Evolutionary conservation across 2,888 invertebrate species (phyloP).

Genomic region (Ischnus inquisitorius): DNA sequence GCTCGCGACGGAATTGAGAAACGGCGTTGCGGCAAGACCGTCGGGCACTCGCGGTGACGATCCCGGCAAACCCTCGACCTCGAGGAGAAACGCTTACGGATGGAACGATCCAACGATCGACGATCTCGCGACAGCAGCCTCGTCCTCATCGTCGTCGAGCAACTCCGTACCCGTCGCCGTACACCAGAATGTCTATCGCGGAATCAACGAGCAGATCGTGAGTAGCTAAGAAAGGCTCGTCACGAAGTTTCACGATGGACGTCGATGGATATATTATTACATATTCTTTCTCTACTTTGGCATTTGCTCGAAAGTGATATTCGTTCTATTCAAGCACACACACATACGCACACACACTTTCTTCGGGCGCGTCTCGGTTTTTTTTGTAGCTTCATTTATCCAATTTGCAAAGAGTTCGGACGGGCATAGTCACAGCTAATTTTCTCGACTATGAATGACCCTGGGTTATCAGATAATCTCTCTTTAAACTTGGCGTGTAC

Average conservation of each 20-base stretch:
- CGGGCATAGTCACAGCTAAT: not conserved
- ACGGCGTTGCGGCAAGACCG: conserved; percentile 82
- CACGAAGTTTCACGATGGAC: conserved; percentile 53
- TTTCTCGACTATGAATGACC: conserved; percentile 27
- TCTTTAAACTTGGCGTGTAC: not conserved
- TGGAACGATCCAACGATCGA: conserved; percentile 70
- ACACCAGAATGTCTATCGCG: conserved; percentile 76
- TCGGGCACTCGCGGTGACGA: conserved; percentile 79
- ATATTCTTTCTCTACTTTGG: conserved; percentile 8
- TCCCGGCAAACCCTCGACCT: conserved; percentile 78
- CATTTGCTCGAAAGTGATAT: not conserved
- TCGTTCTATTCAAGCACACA: too few species aligned
- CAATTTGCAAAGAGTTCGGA: not conserved
- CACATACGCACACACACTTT: not conserved
- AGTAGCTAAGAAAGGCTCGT: conserved; percentile 71
- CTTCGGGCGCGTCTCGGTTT: too few species aligned
- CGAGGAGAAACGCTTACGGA: conserved; percentile 76
- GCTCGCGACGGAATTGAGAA: conserved; percentile 74
- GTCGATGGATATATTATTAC: conserved; percentile 66
- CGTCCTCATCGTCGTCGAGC: conserved; percentile 57
- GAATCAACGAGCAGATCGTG: conserved; percentile 80
- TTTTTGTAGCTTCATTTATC: not conserved
- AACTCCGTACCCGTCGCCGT: conserved; percentile 65
- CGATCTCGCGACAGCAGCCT: conserved; percentile 59
- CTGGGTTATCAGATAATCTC: not conserved